A percentile compares a stretch with the other conserved stretches of the same genome.
Conservation (phyloP, 2,888 invertebrate genomes). For the Gymnosoma rotundatum region DNA sequence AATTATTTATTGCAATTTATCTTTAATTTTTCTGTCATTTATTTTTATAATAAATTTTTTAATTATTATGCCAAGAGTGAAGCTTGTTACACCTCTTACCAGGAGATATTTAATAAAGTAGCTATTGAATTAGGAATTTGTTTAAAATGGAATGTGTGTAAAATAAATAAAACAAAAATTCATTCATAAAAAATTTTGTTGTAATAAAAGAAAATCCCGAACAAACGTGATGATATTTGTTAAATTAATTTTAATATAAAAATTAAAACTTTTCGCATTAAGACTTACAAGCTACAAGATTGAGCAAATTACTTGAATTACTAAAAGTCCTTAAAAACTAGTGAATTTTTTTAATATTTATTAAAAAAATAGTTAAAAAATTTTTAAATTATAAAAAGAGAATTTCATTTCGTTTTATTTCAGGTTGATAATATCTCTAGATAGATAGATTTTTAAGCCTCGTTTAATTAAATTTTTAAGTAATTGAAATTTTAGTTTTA, state of each 20-base stretch:
- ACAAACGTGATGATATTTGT: neutral
- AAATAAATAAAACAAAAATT: conserved; percentile 26
- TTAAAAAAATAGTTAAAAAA: neutral
- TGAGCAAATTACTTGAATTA: too few species aligned
- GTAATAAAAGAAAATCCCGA: neutral
- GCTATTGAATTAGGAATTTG: neutral
- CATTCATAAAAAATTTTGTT: conserved; percentile 31
- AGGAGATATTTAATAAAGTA: conserved; percentile 5
- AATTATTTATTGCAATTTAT: conserved; percentile 13
- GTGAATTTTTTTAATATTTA: neutral
- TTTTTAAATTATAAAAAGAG: too few species aligned
- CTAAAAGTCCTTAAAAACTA: too few species aligned
- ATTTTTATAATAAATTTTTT: neutral
- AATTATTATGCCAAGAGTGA: conserved; percentile 57
- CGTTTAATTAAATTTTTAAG: too few species aligned
- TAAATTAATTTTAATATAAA: conserved; percentile 4
- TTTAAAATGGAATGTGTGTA: conserved; percentile 6
- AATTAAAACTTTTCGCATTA: neutral
- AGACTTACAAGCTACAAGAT: neutral
- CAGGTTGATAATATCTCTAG: too few species aligned
- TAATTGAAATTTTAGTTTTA: too few species aligned
- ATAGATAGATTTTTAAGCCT: too few species aligned
- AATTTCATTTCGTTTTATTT: too few species aligned
- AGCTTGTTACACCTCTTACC: conserved; percentile 57
- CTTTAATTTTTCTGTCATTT: neutral